These are phyloP conservation scores for Drosophila triauraria DNA, from an alignment of 1,140 invertebrate species.

Conservation along the genomic window DNA sequence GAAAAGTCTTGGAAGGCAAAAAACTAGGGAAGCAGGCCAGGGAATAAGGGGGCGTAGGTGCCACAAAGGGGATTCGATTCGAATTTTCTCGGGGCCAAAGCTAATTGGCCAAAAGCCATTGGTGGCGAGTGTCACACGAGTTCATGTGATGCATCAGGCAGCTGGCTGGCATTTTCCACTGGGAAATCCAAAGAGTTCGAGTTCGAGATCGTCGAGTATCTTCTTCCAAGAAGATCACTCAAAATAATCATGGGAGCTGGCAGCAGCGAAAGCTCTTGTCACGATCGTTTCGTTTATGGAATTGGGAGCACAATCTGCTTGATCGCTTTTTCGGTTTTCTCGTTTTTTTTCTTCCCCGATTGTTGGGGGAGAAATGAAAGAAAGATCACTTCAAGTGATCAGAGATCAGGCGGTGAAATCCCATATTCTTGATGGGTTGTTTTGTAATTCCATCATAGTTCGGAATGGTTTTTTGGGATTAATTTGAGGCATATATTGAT, in stretches of 20 bases:
- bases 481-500: neutral
- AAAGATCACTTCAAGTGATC: constrained; percentile 22
- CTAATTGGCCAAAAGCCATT: constrained; percentile 53
- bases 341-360: neutral
- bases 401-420: constrained; percentile 14
- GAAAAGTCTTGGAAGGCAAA: neutral
- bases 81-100: constrained; percentile 28
- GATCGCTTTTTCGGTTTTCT: constrained; percentile 5
- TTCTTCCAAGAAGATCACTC: constrained; percentile 50
- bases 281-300: constrained; percentile 47
- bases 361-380: constrained; percentile 1
- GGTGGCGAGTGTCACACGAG: constrained; percentile 38
- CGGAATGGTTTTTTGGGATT: neutral
- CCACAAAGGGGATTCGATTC: constrained; percentile 24
- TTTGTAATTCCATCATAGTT: constrained; percentile 14
- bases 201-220: constrained; percentile 1
- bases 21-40: neutral
- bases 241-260: constrained; percentile 42
- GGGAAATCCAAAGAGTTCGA: constrained; percentile 22
- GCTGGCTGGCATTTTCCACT: constrained; percentile 14
- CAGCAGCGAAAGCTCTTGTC: constrained; percentile 47
- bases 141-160: constrained; percentile 41
- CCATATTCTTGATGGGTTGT: constrained; percentile 6
- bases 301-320: constrained; percentile 37
- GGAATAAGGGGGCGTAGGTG: neutral